Conservation (phyloP, 1,140 invertebrate genomes). For the Bombus soroeensis region DNA sequence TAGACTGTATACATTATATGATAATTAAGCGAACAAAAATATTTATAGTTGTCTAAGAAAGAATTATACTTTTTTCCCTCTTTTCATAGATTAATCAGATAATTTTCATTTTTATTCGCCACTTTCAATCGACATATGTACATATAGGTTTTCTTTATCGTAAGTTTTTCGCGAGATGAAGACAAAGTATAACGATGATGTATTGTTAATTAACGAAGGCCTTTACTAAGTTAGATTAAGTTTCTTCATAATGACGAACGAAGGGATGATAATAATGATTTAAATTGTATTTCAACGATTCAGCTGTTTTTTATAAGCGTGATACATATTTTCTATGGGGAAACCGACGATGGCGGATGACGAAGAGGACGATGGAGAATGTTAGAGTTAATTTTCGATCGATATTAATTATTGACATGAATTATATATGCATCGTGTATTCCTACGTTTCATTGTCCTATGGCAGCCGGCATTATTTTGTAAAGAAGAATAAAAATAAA, state of each 20-base stretch:
- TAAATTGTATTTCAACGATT: constrained; percentile 2
- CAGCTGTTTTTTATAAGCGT: constrained; percentile 12
- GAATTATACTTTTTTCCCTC: neutral
- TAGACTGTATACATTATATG: no score
- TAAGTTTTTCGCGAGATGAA: neutral
- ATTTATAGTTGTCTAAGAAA: neutral
- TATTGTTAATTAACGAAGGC: constrained; percentile 14
- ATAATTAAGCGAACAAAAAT: neutral
- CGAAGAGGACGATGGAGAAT: constrained; percentile 46
- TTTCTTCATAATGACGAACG: neutral
- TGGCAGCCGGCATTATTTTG: constrained; percentile 75
- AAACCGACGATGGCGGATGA: constrained; percentile 29
- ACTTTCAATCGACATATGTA: neutral
- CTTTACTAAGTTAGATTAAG: neutral
- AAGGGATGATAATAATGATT: neutral
- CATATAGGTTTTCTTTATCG: constrained; percentile 26
- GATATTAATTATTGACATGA: constrained; percentile 56
- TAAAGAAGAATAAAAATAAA: constrained; percentile 78
- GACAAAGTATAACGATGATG: neutral
- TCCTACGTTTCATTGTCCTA: constrained; percentile 74
- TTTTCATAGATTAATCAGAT: neutral
- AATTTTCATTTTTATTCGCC: neutral
- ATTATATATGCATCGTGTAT: constrained; percentile 54
- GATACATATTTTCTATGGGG: neutral
- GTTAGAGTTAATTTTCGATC: constrained; percentile 52